Evolutionary conservation across 1,140 invertebrate genomes (phyloP).

Genomic region (Pogonomyrmex californicus): DNA sequence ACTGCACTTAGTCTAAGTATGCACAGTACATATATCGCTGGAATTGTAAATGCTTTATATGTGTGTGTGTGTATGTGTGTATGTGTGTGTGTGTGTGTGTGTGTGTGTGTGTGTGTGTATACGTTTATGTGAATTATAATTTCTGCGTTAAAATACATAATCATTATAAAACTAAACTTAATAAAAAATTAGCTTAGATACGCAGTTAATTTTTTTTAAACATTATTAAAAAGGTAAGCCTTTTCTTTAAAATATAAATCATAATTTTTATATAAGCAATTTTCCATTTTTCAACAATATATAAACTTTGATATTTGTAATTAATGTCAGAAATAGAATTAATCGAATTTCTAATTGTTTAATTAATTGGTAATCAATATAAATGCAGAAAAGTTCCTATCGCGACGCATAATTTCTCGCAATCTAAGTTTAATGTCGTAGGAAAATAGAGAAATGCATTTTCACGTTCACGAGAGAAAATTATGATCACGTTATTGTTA

Average conservation of each 20-base stretch:
- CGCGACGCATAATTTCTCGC: constrained; percentile 1
- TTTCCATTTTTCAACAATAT: neutral
- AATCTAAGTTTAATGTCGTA: constrained; percentile 18
- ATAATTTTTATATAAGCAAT: neutral
- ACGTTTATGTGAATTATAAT: neutral
- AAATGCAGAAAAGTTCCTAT: neutral
- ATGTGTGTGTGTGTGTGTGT: too few species aligned
- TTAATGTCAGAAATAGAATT: neutral
- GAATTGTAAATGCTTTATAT: neutral
- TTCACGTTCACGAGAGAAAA: constrained; percentile 31
- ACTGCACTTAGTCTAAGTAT: constrained; percentile 13
- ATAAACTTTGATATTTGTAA: neutral
- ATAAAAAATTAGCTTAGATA: neutral
- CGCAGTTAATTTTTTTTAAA: neutral
- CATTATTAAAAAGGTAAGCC: neutral
- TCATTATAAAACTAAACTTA: neutral
- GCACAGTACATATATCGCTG: neutral
- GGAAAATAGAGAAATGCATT: constrained; percentile 46
- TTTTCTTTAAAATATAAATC: neutral
- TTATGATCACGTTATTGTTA: constrained; percentile 61
- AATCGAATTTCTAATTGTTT: neutral
- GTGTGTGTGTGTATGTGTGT: too few species aligned
- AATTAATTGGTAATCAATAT: constrained; percentile 16
- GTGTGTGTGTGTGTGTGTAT: too few species aligned
- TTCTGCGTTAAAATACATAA: neutral